phyloP scores from a whole-genome alignment of 1,140 invertebrate species.

The Coelopa frigida region DNA sequence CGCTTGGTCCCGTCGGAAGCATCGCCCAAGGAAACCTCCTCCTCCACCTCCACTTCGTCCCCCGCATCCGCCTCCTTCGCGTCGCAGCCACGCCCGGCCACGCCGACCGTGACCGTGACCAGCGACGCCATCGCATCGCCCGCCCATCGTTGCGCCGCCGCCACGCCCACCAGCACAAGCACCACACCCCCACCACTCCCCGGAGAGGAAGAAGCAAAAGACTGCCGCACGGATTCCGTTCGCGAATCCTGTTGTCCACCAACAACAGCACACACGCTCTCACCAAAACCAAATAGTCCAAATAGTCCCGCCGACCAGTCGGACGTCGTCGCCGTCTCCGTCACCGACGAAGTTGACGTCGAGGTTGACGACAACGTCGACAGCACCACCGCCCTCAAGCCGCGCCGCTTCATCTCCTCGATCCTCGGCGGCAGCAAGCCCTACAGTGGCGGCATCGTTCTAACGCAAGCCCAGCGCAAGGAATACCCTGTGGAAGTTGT shows the following conservation, averaged over 20 bases:
- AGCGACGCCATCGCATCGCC: neutral
- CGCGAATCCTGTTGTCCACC: no score
- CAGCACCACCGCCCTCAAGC: conserved; percentile 36
- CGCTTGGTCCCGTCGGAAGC: neutral
- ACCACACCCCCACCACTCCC: conserved; percentile 3
- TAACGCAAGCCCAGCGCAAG: conserved; percentile 70
- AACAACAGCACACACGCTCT: no score
- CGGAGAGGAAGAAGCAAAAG: no score
- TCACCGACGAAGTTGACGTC: conserved; percentile 6
- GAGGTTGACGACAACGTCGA: conserved; percentile 22
- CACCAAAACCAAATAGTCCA: no score
- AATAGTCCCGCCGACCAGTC: conserved; percentile 14
- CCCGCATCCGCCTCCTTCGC: neutral
- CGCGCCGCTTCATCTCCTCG: conserved; percentile 68
- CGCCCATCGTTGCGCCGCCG: neutral
- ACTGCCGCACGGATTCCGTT: conserved; percentile 25
- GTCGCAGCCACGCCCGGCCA: neutral
- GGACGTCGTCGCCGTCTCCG: no score
- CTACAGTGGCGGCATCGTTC: conserved; percentile 55
- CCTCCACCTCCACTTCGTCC: neutral
- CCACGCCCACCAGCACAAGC: neutral
- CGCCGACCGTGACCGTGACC: neutral
- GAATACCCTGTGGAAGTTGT: conserved; percentile 57
- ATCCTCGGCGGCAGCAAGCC: conserved; percentile 68
- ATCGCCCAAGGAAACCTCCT: neutral